Percentiles rank a stretch among this genome's conserved stretches.
Conservation (phyloP, 2,113 vertebrate genomes). For the Macquaria australasica region DNA sequence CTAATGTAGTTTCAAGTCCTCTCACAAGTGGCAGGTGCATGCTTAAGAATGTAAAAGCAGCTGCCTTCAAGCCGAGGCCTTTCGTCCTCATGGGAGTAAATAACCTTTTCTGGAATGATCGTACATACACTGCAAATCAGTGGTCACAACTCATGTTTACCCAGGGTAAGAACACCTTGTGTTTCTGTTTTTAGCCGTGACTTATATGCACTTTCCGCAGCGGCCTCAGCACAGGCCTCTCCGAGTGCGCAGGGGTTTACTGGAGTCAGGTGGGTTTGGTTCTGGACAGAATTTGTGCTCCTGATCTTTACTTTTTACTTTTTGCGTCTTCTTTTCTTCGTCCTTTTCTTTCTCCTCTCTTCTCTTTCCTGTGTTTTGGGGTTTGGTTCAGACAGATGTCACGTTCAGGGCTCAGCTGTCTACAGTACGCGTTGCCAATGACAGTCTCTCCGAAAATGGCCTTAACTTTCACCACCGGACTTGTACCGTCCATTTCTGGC, state of each 20-base stretch:
- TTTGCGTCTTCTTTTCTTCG: neutral
- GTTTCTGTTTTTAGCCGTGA: conserved; percentile 48
- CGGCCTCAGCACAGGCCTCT: conserved; percentile 17
- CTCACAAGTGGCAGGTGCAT: conserved; percentile 12
- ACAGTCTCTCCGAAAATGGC: conserved; percentile 74
- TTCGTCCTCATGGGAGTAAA: conserved; percentile 25
- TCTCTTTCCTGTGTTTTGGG: conserved; percentile 2
- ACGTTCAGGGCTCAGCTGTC: conserved; percentile 62
- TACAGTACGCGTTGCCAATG: conserved; percentile 58
- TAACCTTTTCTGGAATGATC: conserved; percentile 33
- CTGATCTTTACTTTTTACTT: neutral
- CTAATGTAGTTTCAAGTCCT: neutral
- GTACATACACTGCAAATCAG: neutral
- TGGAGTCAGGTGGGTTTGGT: neutral
- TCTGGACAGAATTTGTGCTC: neutral
- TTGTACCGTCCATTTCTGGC: conserved; percentile 62
- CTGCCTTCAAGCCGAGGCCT: conserved; percentile 23
- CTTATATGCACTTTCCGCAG: conserved; percentile 8
- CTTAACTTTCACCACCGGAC: conserved; percentile 76
- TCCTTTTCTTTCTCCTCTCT: neutral
- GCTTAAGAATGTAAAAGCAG: conserved; percentile 49
- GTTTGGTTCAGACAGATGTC: conserved; percentile 39
- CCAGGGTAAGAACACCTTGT: neutral
- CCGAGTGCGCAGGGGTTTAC: neutral
- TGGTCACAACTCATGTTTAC: neutral